These are phyloP conservation scores for Sebastes goodei DNA, from an alignment of 2,797 vertebrate genomes.

Conservation along the genomic window DNA sequence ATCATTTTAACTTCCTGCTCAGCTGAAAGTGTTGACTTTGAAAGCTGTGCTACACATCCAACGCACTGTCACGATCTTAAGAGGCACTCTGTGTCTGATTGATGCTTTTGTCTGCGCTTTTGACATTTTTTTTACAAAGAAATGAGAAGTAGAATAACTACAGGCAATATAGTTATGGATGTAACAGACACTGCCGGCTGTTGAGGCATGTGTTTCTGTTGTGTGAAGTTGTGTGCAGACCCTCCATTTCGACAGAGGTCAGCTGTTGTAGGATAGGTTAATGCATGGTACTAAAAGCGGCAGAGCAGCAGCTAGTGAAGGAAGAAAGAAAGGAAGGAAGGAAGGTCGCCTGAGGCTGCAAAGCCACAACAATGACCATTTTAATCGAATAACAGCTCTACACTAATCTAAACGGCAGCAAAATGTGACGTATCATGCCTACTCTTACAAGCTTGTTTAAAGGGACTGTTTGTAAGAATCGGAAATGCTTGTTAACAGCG, in stretches of 20 bases:
- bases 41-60: neutral
- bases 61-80: neutral
- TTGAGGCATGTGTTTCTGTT: neutral
- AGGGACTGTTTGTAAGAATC: too few species aligned
- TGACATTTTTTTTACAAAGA: neutral
- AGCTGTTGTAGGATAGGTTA: constrained; percentile 7
- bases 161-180: neutral
- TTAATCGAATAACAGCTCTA: too few species aligned
- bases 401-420: neutral
- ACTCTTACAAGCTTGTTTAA: neutral
- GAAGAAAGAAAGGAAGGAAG: neutral
- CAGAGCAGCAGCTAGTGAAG: neutral
- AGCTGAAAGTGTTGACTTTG: neutral
- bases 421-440: neutral
- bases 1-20: neutral
- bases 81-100: neutral
- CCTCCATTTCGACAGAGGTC: neutral
- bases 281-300: constrained; percentile 16
- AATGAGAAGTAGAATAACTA: neutral
- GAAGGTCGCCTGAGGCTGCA: neutral
- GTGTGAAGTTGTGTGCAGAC: neutral
- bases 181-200: neutral
- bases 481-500: too few species aligned
- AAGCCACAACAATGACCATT: constrained; percentile 24
- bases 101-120: constrained; percentile 11